Base-by-base conservation (phyloP, 1,140 invertebrate species). In the Doryteuthis pealeii region DNA sequence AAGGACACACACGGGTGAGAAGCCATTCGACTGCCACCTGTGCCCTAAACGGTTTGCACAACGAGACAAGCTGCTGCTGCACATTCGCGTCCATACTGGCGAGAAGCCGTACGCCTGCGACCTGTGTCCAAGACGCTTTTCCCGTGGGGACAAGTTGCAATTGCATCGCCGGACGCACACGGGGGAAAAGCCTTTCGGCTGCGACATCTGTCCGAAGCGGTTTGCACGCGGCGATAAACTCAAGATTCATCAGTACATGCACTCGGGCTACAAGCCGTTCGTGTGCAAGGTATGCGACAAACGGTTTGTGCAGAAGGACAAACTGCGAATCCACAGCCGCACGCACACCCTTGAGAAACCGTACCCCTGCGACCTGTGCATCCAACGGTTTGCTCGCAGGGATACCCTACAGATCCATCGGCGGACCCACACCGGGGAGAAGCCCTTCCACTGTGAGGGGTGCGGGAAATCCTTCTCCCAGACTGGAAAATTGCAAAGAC, bases 401-500 rank as follows among this genome's bases (percentile, higher is more conserved):
- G 70, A 58, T 26, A 68, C 69, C 94, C 94, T 85, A 95, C 95
- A 86, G 92, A 93, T 90, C 91, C 93, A 83, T 90, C 89, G 93
- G 78, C 91, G 93, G 85, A 92, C 91, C 5, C 87, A 88, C 73
- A 88, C 87, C 40, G 88, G 86, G 62, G 88, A 87, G 66, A 89
- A 87, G 76, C 87, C 87, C 0, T 89, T 83, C 74, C 79, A 77
- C 14, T 88, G 87, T 76, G 70, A 78, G 54, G 74, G 81, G 28
- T 88, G 87, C 76, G 82, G 80, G 28, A 88, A 99, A 65, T n/a
- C 40, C 0, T 98, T 98, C 86, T 96, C 96, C 0, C 90, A 96
- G 8, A 96, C 94, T 18, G 96, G 96, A 0, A 98, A 98, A 87
- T 87, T 98, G 65, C 97, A 96, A 0, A 90, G 96, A 12, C 96